Conservation (phyloP, 2,888 invertebrate genomes). For the Acronicta leporina region DNA sequence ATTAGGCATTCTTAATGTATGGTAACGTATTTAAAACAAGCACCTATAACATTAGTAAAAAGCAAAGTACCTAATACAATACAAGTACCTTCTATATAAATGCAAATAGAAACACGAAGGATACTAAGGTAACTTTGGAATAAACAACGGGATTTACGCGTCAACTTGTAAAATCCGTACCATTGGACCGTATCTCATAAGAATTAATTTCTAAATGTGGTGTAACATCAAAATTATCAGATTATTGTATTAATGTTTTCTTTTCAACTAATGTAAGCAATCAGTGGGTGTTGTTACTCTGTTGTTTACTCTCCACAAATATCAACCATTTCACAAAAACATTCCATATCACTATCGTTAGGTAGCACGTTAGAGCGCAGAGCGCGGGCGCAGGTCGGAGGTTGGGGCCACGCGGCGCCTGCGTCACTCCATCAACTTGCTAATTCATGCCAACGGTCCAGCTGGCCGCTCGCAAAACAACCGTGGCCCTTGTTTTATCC, state of each 20-base stretch:
- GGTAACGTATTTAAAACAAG: too few species aligned
- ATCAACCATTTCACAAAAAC: conserved; percentile 29
- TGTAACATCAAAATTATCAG: background rate
- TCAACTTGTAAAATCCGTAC: conserved; percentile 7
- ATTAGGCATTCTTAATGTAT: too few species aligned
- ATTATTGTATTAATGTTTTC: background rate
- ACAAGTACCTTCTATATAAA: background rate
- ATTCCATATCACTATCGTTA: conserved; percentile 37
- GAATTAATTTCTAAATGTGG: background rate
- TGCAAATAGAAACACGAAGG: background rate
- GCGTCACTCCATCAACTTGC: conserved; percentile 67
- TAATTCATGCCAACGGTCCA: conserved; percentile 65
- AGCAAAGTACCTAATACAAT: background rate
- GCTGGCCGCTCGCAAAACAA: conserved; percentile 65
- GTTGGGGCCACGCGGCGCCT: conserved; percentile 55
- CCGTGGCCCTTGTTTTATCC: conserved; percentile 48
- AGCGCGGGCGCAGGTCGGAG: conserved; percentile 66
- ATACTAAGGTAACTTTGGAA: background rate
- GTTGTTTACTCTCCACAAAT: conserved; percentile 20
- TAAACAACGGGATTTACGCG: background rate
- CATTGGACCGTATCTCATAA: background rate
- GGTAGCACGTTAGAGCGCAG: conserved; percentile 32
- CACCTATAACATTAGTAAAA: background rate
- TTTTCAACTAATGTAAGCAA: background rate
- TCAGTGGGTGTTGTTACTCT: background rate